Evolutionary conservation across 1,140 invertebrate species (phyloP).

Genomic region (Rhynchophorus ferrugineus): DNA sequence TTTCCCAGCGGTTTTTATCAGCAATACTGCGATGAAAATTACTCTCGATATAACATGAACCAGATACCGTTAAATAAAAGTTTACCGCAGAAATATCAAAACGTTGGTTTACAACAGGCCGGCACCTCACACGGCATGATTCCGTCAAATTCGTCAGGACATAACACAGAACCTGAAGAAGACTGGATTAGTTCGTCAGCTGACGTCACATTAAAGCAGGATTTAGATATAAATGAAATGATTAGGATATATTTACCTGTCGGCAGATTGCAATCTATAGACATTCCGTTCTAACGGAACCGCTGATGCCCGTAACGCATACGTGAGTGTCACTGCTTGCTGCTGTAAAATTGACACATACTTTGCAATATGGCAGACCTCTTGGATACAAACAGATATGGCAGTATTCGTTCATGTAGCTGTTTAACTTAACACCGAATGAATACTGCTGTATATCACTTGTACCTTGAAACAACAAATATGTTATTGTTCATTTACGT

Average conservation of each 20-base stretch:
- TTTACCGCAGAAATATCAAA: no score
- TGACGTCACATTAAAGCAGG: constrained; percentile 47
- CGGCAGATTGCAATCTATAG: constrained; percentile 47
- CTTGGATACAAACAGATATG: background rate
- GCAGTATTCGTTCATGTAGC: constrained; percentile 19
- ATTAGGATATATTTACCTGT: constrained; percentile 74
- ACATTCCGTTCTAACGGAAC: constrained; percentile 47
- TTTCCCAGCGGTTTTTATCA: constrained; percentile 63
- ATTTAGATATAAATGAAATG: constrained; percentile 68
- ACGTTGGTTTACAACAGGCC: constrained; percentile 50
- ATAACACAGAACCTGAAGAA: constrained; percentile 76
- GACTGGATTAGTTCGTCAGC: constrained; percentile 61
- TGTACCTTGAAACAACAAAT: no score
- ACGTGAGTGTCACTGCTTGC: constrained; percentile 58
- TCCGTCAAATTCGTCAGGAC: constrained; percentile 71
- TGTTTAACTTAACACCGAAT: constrained; percentile 18
- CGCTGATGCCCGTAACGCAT: constrained; percentile 61
- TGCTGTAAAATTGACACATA: constrained; percentile 38
- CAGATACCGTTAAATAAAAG: constrained; percentile 69
- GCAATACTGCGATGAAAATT: constrained; percentile 54
- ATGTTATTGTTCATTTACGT: no score
- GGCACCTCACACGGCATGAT: constrained; percentile 69
- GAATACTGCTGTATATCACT: no score
- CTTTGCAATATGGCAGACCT: constrained; percentile 35
- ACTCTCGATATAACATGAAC: constrained; percentile 63